Conservation (phyloP, 2,888 invertebrate genomes). For the Pseudanteris insignis region DNA sequence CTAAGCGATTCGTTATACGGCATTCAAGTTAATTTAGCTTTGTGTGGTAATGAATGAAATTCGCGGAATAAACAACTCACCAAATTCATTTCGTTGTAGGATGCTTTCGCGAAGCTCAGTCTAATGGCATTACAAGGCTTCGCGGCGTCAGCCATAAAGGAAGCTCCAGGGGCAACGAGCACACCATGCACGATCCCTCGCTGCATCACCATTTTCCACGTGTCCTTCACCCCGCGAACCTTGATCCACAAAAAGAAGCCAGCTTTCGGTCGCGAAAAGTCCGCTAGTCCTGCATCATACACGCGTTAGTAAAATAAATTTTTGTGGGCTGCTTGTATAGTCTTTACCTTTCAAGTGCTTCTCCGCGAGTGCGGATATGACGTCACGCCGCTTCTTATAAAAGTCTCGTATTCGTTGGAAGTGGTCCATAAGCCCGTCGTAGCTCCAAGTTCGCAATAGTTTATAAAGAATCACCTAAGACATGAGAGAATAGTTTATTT, state of each 20-base stretch:
- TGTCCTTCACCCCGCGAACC: conserved; percentile 75
- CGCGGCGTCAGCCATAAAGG: conserved; percentile 73
- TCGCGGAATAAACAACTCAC: conserved; percentile 54
- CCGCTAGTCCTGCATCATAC: conserved; percentile 69
- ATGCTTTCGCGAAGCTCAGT: conserved; percentile 76
- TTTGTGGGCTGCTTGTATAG: too few relatives aligned
- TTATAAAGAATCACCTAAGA: conserved; percentile 71
- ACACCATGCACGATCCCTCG: conserved; percentile 76
- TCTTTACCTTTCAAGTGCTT: conserved; percentile 69
- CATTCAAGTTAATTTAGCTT: conserved; percentile 2
- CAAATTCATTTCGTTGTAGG: conserved; percentile 73
- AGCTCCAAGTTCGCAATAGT: conserved; percentile 71
- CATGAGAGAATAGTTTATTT: conserved; percentile 11
- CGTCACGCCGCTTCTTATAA: conserved; percentile 73
- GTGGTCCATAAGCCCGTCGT: conserved; percentile 72
- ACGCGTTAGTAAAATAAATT: too few relatives aligned
- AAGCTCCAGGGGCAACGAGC: conserved; percentile 79
- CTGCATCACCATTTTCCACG: conserved; percentile 77
- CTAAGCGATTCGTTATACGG: conserved; percentile 1
- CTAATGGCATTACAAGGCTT: conserved; percentile 75
- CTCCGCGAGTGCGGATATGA: conserved; percentile 71
- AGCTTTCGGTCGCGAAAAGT: conserved; percentile 75
- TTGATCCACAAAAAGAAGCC: conserved; percentile 85
- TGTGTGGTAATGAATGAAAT: conserved; percentile 8
- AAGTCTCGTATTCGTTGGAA: conserved; percentile 71